A percentile compares a stretch with the other conserved stretches of the same genome.
These are phyloP conservation scores for Diplazon laetatorius DNA, from an alignment of 2,888 invertebrate genomes.

Conservation along the genomic window DNA sequence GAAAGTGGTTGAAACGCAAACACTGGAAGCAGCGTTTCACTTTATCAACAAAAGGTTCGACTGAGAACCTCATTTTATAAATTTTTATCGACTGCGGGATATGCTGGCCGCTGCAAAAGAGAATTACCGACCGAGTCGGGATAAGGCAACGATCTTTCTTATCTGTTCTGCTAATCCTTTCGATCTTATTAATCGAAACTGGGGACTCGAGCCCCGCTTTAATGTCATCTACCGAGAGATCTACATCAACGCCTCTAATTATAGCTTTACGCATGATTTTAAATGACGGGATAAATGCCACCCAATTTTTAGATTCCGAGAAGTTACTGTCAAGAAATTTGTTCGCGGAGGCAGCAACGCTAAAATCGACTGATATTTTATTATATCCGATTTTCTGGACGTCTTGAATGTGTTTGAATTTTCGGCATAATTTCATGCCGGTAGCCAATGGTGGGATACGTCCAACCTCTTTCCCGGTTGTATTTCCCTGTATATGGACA, in stretches of 20 bases:
- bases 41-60: too few species aligned
- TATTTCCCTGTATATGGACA: background rate
- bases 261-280: background rate
- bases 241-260: slow-evolving; percentile 1
- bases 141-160: background rate
- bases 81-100: background rate
- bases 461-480: background rate
- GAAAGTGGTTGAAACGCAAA: too few species aligned
- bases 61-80: too few species aligned
- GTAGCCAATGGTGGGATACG: background rate
- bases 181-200: background rate
- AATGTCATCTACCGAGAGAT: slow-evolving; percentile 3
- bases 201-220: background rate
- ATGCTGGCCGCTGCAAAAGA: background rate
- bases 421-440: background rate
- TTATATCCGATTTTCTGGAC: background rate
- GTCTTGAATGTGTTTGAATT: background rate
- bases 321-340: slow-evolving; percentile 7
- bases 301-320: background rate
- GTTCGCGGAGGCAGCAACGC: background rate
- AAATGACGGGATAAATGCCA: slow-evolving; percentile 16
- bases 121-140: background rate
- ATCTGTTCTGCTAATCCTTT: background rate
- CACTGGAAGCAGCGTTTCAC: too few species aligned
- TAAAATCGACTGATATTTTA: background rate